Conservation (phyloP, 2,113 vertebrate genomes). For the Carollia perspicillata region DNA sequence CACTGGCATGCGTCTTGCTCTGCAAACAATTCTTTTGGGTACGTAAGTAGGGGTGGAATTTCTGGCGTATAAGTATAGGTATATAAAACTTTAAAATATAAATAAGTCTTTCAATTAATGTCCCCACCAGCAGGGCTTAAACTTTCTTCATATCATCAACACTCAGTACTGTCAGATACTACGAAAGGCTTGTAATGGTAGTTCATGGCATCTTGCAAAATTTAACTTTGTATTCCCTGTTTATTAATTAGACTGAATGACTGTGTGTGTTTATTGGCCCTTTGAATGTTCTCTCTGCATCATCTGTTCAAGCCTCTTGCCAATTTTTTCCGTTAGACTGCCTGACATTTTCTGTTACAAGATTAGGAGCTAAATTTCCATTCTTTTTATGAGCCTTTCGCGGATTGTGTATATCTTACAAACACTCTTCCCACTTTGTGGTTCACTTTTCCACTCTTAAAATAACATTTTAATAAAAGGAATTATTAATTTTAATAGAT, state of each 20-base stretch:
- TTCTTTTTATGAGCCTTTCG: neutral
- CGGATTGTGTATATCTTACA: neutral
- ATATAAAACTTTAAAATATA: neutral
- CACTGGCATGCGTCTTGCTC: too few species aligned
- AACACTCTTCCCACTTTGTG: neutral
- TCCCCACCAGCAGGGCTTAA: too few species aligned
- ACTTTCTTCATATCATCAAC: fast-evolving
- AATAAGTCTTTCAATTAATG: neutral
- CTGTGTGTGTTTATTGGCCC: too few species aligned
- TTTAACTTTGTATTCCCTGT: neutral
- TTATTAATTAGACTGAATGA: neutral
- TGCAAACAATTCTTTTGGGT: neutral
- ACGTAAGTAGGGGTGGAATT: neutral
- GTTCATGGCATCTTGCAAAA: too few species aligned
- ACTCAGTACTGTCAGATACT: fast-evolving
- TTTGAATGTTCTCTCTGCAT: neutral
- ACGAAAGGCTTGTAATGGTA: neutral
- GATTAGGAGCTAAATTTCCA: neutral
- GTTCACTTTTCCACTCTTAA: neutral
- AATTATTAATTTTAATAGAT: neutral
- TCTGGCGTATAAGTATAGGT: neutral
- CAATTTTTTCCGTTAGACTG: neutral
- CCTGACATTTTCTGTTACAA: neutral
- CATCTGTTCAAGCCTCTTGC: neutral
- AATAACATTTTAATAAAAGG: neutral